These are phyloP conservation scores for Leucoraja erinaceus DNA, from an alignment of 2,113 vertebrate genomes.

Conservation along the genomic window DNA sequence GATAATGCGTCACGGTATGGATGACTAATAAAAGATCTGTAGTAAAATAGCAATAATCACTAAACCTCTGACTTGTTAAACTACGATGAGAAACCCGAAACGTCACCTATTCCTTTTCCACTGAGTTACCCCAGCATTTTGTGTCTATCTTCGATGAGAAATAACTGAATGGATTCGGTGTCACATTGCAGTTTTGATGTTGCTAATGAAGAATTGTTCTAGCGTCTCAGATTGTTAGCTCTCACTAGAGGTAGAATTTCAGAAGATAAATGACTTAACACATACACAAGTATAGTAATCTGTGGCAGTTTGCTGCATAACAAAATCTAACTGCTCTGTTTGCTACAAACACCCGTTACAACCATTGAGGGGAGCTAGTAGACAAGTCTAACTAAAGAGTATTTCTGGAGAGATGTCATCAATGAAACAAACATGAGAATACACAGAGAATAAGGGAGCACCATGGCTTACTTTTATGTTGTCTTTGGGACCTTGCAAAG, in stretches of 20 bases:
- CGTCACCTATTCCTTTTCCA: too few relatives aligned
- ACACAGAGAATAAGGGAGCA: neutral
- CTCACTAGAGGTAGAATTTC: neutral
- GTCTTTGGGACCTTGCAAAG: neutral
- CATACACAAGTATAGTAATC: neutral
- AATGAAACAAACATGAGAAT: neutral
- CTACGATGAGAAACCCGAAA: too few relatives aligned
- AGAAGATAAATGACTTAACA: neutral
- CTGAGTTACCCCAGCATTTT: too few relatives aligned
- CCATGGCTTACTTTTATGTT: neutral
- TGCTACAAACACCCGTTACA: neutral
- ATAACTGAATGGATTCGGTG: neutral
- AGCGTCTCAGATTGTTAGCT: neutral
- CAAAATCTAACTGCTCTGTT: neutral
- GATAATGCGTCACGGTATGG: too few relatives aligned
- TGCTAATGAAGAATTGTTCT: neutral
- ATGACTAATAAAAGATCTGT: neutral
- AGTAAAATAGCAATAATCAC: neutral
- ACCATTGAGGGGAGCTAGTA: slow-evolving; percentile 35
- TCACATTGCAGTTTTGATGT: neutral
- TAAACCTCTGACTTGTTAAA: neutral
- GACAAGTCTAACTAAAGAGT: neutral
- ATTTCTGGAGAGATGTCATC: too few relatives aligned
- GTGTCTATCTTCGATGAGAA: neutral
- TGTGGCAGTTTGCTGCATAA: neutral